A percentile compares a stretch with the other conserved stretches of the same genome.
Evolutionary conservation across 2,797 vertebrate species (phyloP).

Genomic region (Chelmon rostratus): DNA sequence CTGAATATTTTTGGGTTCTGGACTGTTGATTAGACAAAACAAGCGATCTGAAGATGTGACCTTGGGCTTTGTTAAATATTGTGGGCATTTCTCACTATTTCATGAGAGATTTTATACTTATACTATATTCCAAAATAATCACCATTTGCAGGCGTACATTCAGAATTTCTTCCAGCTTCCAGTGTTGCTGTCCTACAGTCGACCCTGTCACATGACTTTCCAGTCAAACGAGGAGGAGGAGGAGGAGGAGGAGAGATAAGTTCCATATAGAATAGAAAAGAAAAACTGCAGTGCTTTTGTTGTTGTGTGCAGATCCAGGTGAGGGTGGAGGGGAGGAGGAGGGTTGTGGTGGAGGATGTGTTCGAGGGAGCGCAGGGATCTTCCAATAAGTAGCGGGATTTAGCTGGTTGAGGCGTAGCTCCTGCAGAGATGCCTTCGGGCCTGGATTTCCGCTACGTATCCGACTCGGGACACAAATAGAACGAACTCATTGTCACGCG

Average conservation of each 20-base stretch:
- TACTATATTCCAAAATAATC: neutral
- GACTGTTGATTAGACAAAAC: too few relatives aligned
- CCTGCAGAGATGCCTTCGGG: constrained; percentile 52
- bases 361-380: constrained; percentile 7
- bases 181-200: neutral
- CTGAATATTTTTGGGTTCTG: too few relatives aligned
- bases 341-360: neutral
- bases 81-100: too few relatives aligned
- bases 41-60: neutral
- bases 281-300: neutral
- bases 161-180: neutral
- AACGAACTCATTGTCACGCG: constrained; percentile 21
- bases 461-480: constrained; percentile 43
- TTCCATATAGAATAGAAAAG: neutral
- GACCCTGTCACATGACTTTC: neutral
- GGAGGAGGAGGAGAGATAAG: neutral
- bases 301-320: constrained; percentile 25
- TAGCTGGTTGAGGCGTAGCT: constrained; percentile 16
- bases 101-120: too few relatives aligned
- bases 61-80: too few relatives aligned
- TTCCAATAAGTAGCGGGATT: constrained; percentile 33
- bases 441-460: constrained; percentile 41
- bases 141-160: neutral
- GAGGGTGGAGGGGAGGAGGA: neutral
- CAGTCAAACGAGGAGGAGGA: too few relatives aligned